These are phyloP conservation scores for Tetraodon nigroviridis DNA, from an alignment of 2,113 vertebrate species.

Conservation along the genomic window DNA sequence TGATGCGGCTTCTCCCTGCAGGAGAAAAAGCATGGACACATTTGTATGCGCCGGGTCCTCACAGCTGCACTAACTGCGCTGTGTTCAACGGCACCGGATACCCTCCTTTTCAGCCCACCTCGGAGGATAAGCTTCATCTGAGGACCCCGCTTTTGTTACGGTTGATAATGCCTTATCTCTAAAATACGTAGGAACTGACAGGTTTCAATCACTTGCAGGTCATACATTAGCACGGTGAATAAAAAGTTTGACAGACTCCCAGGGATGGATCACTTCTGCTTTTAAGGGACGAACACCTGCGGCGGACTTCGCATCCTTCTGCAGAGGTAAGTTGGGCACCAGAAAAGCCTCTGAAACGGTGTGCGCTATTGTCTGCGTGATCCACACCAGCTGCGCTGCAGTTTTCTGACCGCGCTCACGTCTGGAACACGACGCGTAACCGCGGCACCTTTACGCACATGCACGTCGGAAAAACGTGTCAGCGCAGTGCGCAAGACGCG, in stretches of 20 bases:
- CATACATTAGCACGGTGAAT: constrained; percentile 22
- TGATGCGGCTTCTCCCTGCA: constrained; percentile 72
- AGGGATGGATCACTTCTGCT: constrained; percentile 67
- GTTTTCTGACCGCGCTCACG: background rate
- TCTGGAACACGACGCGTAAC: background rate
- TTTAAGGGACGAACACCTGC: constrained; percentile 52
- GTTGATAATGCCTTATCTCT: constrained; percentile 50
- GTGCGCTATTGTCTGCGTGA: constrained; percentile 12
- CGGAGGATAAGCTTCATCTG: constrained; percentile 68
- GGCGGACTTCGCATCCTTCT: constrained; percentile 31
- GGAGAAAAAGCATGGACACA: constrained; percentile 74
- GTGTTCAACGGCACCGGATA: constrained; percentile 73
- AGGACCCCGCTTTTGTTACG: constrained; percentile 56
- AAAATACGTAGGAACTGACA: constrained; percentile 24
- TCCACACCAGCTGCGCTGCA: constrained; percentile 13
- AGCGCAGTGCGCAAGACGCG: background rate
- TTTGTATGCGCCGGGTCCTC: constrained; percentile 79
- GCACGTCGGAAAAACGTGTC: background rate
- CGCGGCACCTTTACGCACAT: constrained; percentile 18
- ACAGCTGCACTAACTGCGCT: constrained; percentile 74
- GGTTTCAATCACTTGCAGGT: too few species aligned
- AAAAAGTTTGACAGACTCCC: constrained; percentile 83
- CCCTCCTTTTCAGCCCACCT: constrained; percentile 17
- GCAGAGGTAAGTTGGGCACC: constrained; percentile 58
- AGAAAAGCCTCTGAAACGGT: background rate